Evolutionary conservation across 2,797 vertebrate genomes (phyloP).

Genomic region (Sebastolobus altivelis): DNA sequence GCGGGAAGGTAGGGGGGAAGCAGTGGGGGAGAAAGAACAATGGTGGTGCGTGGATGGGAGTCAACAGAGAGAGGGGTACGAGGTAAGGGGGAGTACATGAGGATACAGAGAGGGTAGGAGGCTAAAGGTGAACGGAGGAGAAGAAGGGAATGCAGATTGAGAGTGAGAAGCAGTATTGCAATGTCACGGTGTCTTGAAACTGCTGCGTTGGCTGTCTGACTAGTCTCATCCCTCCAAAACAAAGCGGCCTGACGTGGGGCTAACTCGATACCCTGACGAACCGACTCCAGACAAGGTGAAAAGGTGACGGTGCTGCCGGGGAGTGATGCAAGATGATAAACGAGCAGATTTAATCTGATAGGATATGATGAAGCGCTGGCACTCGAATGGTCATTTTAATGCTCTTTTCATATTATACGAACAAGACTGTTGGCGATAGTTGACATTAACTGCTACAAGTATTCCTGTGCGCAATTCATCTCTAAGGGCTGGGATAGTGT

Average conservation of each 20-base stretch:
- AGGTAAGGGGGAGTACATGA: constrained; percentile 4
- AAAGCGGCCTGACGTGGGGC: constrained; percentile 51
- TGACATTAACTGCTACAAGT: constrained; percentile 16
- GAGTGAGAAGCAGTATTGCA: constrained; percentile 38
- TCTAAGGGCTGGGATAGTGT: neutral
- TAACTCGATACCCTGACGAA: constrained; percentile 50
- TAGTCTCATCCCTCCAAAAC: constrained; percentile 58
- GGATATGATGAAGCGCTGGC: constrained; percentile 23
- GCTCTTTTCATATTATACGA: neutral
- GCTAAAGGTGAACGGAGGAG: constrained; percentile 51
- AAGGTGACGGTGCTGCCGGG: constrained; percentile 31
- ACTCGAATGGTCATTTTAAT: neutral
- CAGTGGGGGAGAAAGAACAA: neutral
- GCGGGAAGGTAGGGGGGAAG: neutral
- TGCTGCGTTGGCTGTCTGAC: constrained; percentile 67
- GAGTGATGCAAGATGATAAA: constrained; percentile 48
- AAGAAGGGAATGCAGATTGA: constrained; percentile 21
- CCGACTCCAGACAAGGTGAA: constrained; percentile 57
- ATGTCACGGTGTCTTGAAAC: constrained; percentile 67
- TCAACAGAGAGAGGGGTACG: constrained; percentile 11
- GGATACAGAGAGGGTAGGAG: constrained; percentile 11
- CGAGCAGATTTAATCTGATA: constrained; percentile 42
- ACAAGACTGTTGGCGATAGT: neutral
- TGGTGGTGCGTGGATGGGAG: constrained; percentile 3
- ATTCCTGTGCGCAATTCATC: neutral